Evolutionary conservation across 2,888 invertebrate genomes (phyloP).

Genomic region (Drosophila mettleri): DNA sequence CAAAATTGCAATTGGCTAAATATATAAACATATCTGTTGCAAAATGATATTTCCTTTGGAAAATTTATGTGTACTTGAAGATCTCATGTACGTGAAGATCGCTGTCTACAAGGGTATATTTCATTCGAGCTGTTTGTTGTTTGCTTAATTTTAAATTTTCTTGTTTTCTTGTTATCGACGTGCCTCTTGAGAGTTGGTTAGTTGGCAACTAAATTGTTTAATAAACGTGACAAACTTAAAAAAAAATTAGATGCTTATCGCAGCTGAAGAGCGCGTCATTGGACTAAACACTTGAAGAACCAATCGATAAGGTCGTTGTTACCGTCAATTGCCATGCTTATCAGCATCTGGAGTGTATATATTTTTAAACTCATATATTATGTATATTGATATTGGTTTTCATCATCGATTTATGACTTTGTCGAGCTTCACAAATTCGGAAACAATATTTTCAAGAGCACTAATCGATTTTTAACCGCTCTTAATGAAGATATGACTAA

Average conservation of each 20-base stretch:
- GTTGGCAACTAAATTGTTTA: slow-evolving; percentile 48
- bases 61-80: not conserved
- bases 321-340: slow-evolving; percentile 30
- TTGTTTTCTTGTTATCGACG: slow-evolving; percentile 41
- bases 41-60: not conserved
- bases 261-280: slow-evolving; percentile 31
- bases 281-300: slow-evolving; percentile 29
- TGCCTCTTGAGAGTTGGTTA: slow-evolving; percentile 34
- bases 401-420: slow-evolving; percentile 49
- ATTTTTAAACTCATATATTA: slow-evolving; percentile 6
- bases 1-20: not conserved
- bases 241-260: slow-evolving; percentile 37
- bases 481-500: slow-evolving; percentile 35
- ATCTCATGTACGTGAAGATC: not conserved
- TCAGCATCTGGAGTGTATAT: slow-evolving; percentile 26
- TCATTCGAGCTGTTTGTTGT: not conserved
- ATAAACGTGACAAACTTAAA: slow-evolving; percentile 50
- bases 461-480: slow-evolving; percentile 53
- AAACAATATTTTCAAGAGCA: slow-evolving; percentile 42
- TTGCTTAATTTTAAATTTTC: slow-evolving; percentile 31
- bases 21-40: not conserved
- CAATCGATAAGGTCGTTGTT: slow-evolving; percentile 33
- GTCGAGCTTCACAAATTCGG: slow-evolving; percentile 37
- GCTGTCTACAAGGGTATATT: not conserved
- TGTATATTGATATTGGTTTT: not conserved